phyloP scores from a whole-genome alignment of 2,888 invertebrate species.

The Papilio demoleus region DNA sequence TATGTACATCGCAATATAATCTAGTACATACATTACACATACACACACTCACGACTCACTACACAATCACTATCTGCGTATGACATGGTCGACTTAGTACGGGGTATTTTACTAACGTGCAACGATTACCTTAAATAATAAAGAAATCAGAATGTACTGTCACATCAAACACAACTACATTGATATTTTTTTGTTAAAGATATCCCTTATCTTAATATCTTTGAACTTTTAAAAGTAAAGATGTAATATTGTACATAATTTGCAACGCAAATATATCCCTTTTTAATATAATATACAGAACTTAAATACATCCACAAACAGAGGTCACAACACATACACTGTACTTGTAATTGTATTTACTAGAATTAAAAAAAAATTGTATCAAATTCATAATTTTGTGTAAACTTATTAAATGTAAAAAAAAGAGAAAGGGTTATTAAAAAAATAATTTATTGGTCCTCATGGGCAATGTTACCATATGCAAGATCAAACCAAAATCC shows the following conservation, averaged over 20 bases:
- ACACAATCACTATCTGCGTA: neutral
- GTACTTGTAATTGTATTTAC: neutral
- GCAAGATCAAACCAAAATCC: constrained; percentile 1
- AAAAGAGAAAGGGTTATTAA: constrained; percentile 4
- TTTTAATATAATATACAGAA: too few species aligned
- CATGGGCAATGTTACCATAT: neutral
- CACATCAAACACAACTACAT: neutral
- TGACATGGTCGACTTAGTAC: neutral
- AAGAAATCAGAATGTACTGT: neutral
- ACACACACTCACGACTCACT: too few species aligned
- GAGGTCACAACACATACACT: constrained; percentile 47
- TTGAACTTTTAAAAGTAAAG: neutral
- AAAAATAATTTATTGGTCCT: neutral
- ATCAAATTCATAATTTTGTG: constrained; percentile 17
- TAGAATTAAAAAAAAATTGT: constrained; percentile 15
- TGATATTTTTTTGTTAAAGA: too few species aligned
- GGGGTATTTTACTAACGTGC: neutral
- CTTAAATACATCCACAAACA: constrained; percentile 43
- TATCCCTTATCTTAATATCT: too few species aligned
- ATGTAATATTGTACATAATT: too few species aligned
- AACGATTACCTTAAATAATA: neutral
- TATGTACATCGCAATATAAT: too few species aligned
- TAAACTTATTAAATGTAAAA: constrained; percentile 18
- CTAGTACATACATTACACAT: too few species aligned
- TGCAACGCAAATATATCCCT: too few species aligned